A percentile compares a stretch with the other conserved stretches of the same genome.
Conservation (phyloP, 2,797 vertebrate genomes). For the Rhabdomys pumilio region DNA sequence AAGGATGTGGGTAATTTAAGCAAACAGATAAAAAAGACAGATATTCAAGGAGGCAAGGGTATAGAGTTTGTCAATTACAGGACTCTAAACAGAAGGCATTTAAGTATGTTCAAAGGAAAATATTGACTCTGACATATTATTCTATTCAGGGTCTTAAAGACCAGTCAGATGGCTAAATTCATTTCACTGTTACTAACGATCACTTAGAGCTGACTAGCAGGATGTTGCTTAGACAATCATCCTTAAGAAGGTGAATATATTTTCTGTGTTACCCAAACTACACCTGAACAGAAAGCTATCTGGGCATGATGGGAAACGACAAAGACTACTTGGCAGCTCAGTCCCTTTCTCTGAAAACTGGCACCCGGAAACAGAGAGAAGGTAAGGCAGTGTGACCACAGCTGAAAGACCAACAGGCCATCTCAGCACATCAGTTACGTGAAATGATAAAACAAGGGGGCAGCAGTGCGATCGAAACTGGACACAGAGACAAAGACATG, state of each 20-base stretch:
- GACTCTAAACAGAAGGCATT: not conserved
- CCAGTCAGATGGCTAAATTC: not conserved
- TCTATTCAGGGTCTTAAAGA: not conserved
- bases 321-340: constrained; percentile 46
- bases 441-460: constrained; percentile 23
- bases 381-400: not conserved
- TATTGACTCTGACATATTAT: not conserved
- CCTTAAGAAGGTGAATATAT: not conserved
- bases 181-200: not conserved
- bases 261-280: not conserved
- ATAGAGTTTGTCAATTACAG: not conserved
- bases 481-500: constrained; percentile 26
- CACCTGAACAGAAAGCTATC: not conserved
- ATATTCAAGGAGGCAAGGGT: constrained; percentile 6
- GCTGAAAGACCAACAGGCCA: not conserved
- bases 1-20: not conserved
- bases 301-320: not conserved
- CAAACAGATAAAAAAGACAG: constrained; percentile 2
- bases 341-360: not conserved
- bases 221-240: not conserved
- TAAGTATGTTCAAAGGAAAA: constrained; percentile 30
- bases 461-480: constrained; percentile 7
- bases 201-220: not conserved
- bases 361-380: not conserved
- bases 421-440: not conserved